Conservation (phyloP, 2,888 invertebrate genomes). For the Didymodactylos carnosus region DNA sequence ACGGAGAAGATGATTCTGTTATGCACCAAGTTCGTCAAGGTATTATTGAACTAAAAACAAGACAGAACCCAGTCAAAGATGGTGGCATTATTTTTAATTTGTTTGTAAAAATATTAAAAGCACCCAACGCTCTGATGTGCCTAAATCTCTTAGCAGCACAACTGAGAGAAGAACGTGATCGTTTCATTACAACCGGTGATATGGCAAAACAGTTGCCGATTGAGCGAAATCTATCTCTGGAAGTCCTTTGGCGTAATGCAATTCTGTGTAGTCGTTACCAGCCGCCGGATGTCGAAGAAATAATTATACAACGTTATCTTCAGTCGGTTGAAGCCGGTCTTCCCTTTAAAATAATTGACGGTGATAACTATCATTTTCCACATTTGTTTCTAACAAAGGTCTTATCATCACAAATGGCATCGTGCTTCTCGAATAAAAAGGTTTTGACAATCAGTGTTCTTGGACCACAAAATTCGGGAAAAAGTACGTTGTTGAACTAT, state of each 20-base stretch:
- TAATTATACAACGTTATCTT: background rate
- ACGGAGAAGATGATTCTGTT: background rate
- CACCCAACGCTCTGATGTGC: background rate
- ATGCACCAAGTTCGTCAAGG: background rate
- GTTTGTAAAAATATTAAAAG: background rate
- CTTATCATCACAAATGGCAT: background rate
- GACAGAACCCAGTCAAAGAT: too few species aligned
- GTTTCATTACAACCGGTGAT: background rate
- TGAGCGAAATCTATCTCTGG: background rate
- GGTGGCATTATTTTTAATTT: background rate
- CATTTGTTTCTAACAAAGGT: background rate
- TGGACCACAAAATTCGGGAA: constrained; percentile 85
- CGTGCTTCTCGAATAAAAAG: background rate
- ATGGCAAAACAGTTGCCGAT: background rate
- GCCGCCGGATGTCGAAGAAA: background rate
- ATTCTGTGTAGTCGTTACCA: background rate
- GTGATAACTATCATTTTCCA: background rate
- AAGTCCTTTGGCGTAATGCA: background rate
- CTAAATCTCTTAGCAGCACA: background rate
- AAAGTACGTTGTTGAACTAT: constrained; percentile 40
- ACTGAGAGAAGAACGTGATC: background rate
- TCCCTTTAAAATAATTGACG: constrained; percentile 4
- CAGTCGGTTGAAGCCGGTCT: background rate
- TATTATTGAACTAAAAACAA: background rate
- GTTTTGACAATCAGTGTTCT: constrained; percentile 41